phyloP scores from a whole-genome alignment of 2,888 invertebrate species.

The Alviniconcha strummeri region DNA sequence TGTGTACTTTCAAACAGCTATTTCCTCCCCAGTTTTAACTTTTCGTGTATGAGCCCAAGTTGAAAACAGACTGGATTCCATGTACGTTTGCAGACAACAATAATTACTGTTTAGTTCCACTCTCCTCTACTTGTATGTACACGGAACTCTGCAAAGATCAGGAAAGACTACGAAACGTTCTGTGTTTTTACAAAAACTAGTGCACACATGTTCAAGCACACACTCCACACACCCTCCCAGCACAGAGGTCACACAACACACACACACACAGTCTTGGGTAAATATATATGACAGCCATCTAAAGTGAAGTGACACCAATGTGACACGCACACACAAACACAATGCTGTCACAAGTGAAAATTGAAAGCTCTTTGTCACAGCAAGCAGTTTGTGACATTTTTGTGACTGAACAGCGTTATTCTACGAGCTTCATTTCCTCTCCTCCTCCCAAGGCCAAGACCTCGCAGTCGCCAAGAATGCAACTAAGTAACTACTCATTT shows the following conservation, averaged over 20 bases:
- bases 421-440: too few relatives aligned
- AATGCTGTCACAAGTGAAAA: conserved; percentile 3
- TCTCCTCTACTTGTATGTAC: too few relatives aligned
- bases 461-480: too few relatives aligned
- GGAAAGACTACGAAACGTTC: conserved; percentile 14
- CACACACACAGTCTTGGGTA: not conserved
- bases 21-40: too few relatives aligned
- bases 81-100: too few relatives aligned
- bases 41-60: too few relatives aligned
- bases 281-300: not conserved
- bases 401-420: not conserved
- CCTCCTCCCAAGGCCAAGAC: too few relatives aligned
- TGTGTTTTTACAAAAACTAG: not conserved
- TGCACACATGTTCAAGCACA: not conserved
- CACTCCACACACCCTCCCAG: too few relatives aligned
- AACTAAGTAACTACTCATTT: too few relatives aligned
- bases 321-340: not conserved
- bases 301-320: conserved; percentile 10
- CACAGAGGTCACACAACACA: not conserved
- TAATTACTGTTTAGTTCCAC: too few relatives aligned
- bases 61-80: too few relatives aligned
- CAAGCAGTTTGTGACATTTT: not conserved
- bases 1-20: too few relatives aligned
- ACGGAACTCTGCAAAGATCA: not conserved
- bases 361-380: not conserved